A percentile compares a stretch with the other conserved stretches of the same genome.
These are phyloP conservation scores for Dryoscopus gambensis DNA, from an alignment of 2,113 vertebrate genomes.

Conservation along the genomic window DNA sequence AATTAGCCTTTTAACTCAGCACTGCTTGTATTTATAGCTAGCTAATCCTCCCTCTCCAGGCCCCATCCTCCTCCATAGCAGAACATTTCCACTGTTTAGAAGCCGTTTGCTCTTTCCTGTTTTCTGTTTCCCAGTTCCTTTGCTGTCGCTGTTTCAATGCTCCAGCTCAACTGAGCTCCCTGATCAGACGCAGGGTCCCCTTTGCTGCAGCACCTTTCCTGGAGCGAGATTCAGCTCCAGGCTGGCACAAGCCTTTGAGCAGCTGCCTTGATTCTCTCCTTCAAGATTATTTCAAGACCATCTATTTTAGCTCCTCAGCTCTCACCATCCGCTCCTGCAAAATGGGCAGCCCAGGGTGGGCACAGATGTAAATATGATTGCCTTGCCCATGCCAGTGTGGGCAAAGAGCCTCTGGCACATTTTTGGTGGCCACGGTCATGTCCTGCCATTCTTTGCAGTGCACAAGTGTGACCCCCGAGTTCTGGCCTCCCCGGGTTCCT, in stretches of 20 bases:
- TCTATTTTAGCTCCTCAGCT: not conserved
- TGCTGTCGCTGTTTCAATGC: not conserved
- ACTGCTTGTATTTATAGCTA: conserved; percentile 63
- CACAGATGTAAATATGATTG: fast-evolving
- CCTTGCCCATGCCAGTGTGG: not conserved
- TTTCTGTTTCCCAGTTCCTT: conserved; percentile 19
- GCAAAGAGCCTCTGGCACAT: not conserved
- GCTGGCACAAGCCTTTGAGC: conserved; percentile 37
- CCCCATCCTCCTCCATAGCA: conserved; percentile 19
- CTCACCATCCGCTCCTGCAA: not conserved
- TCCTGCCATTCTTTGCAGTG: not conserved
- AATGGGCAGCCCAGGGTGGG: not conserved
- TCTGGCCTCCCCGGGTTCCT: not conserved
- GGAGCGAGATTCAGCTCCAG: not conserved
- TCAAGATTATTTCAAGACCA: not conserved
- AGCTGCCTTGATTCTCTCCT: conserved; percentile 12
- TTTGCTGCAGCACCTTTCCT: conserved; percentile 35
- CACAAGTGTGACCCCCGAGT: not conserved
- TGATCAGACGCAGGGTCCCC: conserved; percentile 38
- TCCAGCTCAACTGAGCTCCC: conserved; percentile 25
- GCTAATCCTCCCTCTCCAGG: conserved; percentile 44
- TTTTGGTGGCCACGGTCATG: fast-evolving
- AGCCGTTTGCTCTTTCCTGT: conserved; percentile 17
- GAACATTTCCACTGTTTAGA: conserved; percentile 13
- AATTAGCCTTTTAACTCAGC: conserved; percentile 60